Percentiles rank a stretch among this genome's conserved stretches.
phyloP scores from a whole-genome alignment of 2,113 vertebrate genomes.

The Eonycteris spelaea region DNA sequence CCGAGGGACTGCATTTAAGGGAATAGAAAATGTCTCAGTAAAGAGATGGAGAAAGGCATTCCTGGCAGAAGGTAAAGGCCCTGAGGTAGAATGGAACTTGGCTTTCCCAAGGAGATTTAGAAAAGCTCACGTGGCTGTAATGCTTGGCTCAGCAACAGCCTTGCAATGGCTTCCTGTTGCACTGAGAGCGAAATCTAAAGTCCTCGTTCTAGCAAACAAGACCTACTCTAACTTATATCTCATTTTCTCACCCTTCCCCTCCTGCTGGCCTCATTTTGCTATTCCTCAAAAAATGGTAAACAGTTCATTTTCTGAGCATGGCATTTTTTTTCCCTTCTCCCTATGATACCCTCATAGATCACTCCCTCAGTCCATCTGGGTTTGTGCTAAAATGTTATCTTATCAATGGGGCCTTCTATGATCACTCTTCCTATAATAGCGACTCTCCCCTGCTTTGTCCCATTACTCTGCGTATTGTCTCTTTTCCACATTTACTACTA shows the following conservation, averaged over 20 bases:
- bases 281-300: constrained; percentile 7
- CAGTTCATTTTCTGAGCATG: constrained; percentile 29
- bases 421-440: not conserved
- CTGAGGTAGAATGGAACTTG: not conserved
- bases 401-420: not conserved
- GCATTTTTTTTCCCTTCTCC: constrained; percentile 18
- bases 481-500: not conserved
- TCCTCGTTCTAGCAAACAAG: not conserved
- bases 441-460: not conserved
- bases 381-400: constrained; percentile 13
- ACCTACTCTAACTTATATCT: not conserved
- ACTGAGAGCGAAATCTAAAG: not conserved
- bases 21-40: not conserved
- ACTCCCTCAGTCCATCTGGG: not conserved
- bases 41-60: not conserved
- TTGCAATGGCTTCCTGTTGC: not conserved
- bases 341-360: not conserved
- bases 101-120: not conserved
- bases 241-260: not conserved
- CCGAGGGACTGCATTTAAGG: not conserved
- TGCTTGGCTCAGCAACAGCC: not conserved
- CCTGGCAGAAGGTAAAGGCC: not conserved
- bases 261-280: not conserved
- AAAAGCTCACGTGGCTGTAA: not conserved
- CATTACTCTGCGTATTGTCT: not conserved